A percentile compares a stretch with the other conserved stretches of the same genome.
These are phyloP conservation scores for Acronicta leporina DNA, from an alignment of 2,888 invertebrate genomes.

Conservation along the genomic window DNA sequence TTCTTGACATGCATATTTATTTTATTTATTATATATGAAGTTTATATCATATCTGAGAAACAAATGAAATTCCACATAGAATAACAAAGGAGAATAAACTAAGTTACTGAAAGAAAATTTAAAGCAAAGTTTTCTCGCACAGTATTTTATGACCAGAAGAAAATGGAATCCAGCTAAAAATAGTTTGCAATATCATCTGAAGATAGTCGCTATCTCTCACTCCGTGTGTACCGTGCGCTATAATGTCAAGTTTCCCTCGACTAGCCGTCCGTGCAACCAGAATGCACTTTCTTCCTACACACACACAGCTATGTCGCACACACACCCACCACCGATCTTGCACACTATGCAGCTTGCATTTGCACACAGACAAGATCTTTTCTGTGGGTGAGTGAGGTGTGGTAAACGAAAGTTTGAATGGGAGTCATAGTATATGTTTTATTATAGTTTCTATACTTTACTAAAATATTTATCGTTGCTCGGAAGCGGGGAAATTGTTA, in stretches of 20 bases:
- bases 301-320: slow-evolving; percentile 48
- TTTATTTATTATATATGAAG: too few species aligned
- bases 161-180: slow-evolving; percentile 30
- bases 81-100: not conserved
- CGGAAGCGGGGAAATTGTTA: slow-evolving; percentile 47
- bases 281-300: slow-evolving; percentile 87
- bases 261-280: slow-evolving; percentile 78
- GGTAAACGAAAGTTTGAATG: slow-evolving; percentile 61
- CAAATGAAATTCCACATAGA: not conserved
- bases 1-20: not conserved
- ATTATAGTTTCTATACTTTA: slow-evolving; percentile 44
- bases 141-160: slow-evolving; percentile 4
- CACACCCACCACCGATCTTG: slow-evolving; percentile 11
- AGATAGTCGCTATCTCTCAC: slow-evolving; percentile 49
- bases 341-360: slow-evolving; percentile 44
- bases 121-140: slow-evolving; percentile 2
- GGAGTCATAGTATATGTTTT: slow-evolving; percentile 51
- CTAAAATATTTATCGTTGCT: slow-evolving; percentile 52
- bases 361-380: slow-evolving; percentile 45
- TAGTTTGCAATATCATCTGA: slow-evolving; percentile 48
- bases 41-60: too few species aligned
- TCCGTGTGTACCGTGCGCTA: slow-evolving; percentile 43
- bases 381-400: slow-evolving; percentile 41
- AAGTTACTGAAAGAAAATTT: not conserved
- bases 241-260: slow-evolving; percentile 84